Percentiles rank a stretch among this genome's conserved stretches.
Conservation (phyloP, 1,140 invertebrate genomes). For the Ruditapes philippinarum region DNA sequence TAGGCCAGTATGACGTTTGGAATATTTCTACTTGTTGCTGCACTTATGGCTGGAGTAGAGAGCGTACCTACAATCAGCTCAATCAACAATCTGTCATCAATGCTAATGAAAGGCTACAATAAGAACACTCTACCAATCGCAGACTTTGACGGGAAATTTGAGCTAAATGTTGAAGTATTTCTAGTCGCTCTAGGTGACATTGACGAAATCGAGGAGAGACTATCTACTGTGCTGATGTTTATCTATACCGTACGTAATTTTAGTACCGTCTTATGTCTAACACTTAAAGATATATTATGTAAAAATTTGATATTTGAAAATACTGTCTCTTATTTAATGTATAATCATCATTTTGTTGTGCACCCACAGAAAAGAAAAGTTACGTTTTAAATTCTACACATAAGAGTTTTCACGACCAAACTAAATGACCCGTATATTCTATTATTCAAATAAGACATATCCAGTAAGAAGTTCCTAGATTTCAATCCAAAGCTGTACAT, state of each 20-base stretch:
- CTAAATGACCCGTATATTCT: no score
- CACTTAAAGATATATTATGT: background rate
- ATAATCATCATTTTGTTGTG: no score
- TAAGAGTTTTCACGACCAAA: no score
- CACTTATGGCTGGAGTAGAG: background rate
- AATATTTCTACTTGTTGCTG: background rate
- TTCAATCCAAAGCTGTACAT: no score
- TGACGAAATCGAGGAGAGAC: slow-evolving; percentile 38
- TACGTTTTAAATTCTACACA: no score
- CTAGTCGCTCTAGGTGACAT: slow-evolving; percentile 30
- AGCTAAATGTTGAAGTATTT: background rate
- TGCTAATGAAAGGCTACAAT: slow-evolving; percentile 8
- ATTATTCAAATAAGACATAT: no score
- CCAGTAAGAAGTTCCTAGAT: no score
- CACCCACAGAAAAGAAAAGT: no score
- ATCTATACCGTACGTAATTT: background rate
- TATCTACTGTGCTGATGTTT: slow-evolving; percentile 45
- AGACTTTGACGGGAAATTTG: background rate
- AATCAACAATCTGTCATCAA: background rate
- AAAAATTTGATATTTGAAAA: no score
- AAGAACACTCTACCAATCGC: background rate
- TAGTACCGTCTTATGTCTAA: no score
- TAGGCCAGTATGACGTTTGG: background rate
- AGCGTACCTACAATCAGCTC: background rate
- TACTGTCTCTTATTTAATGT: no score